Evolutionary conservation across 23 tunicate genomes (phyloP).

Genomic region (Diplosoma virens): DNA sequence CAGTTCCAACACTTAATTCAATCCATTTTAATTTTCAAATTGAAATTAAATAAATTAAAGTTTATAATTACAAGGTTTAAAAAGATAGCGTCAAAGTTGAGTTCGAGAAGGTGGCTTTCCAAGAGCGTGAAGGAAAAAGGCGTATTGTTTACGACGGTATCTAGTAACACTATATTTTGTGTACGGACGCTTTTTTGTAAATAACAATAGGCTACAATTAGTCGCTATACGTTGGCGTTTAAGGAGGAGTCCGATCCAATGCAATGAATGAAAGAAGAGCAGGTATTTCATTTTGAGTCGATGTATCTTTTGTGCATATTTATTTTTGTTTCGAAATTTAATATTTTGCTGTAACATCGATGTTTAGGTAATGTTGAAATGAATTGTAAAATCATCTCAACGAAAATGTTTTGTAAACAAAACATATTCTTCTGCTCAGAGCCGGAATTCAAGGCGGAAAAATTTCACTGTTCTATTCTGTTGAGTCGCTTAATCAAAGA

Average conservation of each 20-base stretch:
- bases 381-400: neutral
- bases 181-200: slow-evolving; percentile 31
- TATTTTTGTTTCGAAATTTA: slow-evolving; percentile 34
- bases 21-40: too few species aligned
- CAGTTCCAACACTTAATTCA: too few species aligned
- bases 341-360: slow-evolving; percentile 23
- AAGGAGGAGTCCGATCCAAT: neutral
- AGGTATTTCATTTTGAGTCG: slow-evolving; percentile 26
- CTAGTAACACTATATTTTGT: slow-evolving; percentile 62
- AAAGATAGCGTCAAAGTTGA: too few species aligned
- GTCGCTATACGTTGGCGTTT: neutral
- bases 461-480: too few species aligned
- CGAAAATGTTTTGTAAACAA: too few species aligned
- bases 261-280: slow-evolving; percentile 38
- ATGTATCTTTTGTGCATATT: slow-evolving; percentile 21
- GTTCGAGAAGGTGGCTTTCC: slow-evolving; percentile 47
- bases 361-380: neutral
- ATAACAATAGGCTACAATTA: slow-evolving; percentile 60
- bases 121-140: slow-evolving; percentile 35
- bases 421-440: too few species aligned
- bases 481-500: too few species aligned
- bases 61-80: too few species aligned
- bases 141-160: slow-evolving; percentile 81
- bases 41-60: too few species aligned
- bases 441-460: too few species aligned